Evolutionary conservation across 2,888 invertebrate genomes (phyloP).

Genomic region (Drosophila kokeensis): DNA sequence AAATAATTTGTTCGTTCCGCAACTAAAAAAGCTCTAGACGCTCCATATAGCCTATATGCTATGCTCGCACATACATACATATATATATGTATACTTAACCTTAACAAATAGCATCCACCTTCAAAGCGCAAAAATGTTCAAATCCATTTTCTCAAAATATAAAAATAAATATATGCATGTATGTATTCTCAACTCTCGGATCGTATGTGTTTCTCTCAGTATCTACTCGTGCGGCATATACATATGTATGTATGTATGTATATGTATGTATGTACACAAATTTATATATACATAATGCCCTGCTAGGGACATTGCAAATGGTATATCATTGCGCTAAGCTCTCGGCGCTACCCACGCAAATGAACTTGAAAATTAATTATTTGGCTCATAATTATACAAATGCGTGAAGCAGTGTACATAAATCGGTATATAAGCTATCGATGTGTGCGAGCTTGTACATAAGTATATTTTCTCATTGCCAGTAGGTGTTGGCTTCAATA

Average conservation of each 20-base stretch:
- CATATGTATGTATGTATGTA: background rate
- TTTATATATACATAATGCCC: slow-evolving; percentile 30
- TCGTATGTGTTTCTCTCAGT: slow-evolving; percentile 34
- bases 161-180: slow-evolving; percentile 72
- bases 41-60: slow-evolving; percentile 44
- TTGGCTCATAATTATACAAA: slow-evolving; percentile 59
- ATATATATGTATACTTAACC: slow-evolving; percentile 73
- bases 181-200: slow-evolving; percentile 12
- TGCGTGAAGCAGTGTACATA: slow-evolving; percentile 2
- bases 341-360: slow-evolving; percentile 63
- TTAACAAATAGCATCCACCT: slow-evolving; percentile 79
- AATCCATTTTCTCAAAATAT: slow-evolving; percentile 74
- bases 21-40: slow-evolving; percentile 57
- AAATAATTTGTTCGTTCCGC: slow-evolving; percentile 43
- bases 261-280: slow-evolving; percentile 15
- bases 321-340: slow-evolving; percentile 17
- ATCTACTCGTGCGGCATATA: slow-evolving; percentile 21
- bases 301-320: slow-evolving; percentile 51
- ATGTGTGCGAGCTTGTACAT: slow-evolving; percentile 19
- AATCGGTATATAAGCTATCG: slow-evolving; percentile 16
- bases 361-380: slow-evolving; percentile 79
- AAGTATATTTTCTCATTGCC: slow-evolving; percentile 52
- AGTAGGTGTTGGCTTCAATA: slow-evolving; percentile 62
- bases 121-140: slow-evolving; percentile 61
- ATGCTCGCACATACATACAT: slow-evolving; percentile 33